Conservation (phyloP, 2,797 vertebrate genomes). For the Propithecus perrieri region DNA sequence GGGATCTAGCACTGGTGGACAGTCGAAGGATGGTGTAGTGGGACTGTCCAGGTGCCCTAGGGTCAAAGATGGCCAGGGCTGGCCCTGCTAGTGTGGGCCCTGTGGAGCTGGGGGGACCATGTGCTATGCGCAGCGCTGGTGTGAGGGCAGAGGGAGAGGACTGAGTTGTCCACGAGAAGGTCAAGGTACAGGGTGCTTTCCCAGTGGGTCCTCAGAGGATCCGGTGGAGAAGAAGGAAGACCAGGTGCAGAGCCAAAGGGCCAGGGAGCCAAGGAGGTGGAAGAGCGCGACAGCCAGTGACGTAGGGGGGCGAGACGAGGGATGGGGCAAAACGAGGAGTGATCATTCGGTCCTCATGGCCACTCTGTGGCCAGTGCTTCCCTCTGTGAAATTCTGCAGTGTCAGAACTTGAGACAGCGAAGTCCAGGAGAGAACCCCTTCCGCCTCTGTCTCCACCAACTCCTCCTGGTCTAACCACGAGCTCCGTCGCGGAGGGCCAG, state of each 20-base stretch:
- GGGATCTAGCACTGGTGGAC: not conserved
- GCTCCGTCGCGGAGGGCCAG: rapidly evolving
- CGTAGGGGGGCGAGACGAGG: not conserved
- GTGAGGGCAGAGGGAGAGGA: not conserved
- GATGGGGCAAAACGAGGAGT: not conserved
- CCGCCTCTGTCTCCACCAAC: not conserved
- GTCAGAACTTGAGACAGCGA: not conserved
- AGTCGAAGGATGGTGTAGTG: no score
- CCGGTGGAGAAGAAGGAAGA: not conserved
- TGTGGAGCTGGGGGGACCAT: rapidly evolving
- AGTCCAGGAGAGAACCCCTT: not conserved
- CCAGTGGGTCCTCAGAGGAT: not conserved
- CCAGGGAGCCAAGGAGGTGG: not conserved
- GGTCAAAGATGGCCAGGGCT: not conserved
- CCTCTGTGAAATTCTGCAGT: not conserved
- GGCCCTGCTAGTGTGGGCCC: not conserved
- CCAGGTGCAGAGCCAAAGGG: not conserved
- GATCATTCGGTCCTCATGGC: not conserved
- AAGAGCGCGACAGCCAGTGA: not conserved
- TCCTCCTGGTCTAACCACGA: not conserved
- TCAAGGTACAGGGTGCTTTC: not conserved
- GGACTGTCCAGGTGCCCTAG: not conserved
- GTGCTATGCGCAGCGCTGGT: not conserved
- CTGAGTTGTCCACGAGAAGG: not conserved
- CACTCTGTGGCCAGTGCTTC: not conserved